Conservation (phyloP, 2,888 invertebrate species). For the Coremacera marginata region DNA sequence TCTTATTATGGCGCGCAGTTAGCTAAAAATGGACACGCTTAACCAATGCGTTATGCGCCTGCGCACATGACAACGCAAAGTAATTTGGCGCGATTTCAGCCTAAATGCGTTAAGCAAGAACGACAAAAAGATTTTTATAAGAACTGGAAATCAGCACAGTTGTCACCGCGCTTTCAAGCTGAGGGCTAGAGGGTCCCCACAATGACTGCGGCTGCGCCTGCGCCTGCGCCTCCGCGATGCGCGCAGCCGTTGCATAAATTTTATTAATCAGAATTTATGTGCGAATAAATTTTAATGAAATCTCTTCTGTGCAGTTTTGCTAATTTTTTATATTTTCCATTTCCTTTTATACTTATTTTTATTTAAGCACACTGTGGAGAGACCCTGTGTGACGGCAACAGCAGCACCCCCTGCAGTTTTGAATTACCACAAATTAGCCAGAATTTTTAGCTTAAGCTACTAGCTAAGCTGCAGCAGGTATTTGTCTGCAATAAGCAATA, state of each 20-base stretch:
- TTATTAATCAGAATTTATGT: constrained; percentile 69
- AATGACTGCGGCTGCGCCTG: not conserved
- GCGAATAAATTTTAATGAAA: constrained; percentile 60
- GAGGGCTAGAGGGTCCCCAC: not conserved
- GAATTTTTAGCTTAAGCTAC: not conserved
- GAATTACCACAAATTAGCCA: constrained; percentile 24
- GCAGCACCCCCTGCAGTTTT: constrained; percentile 7
- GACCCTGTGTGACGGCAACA: not conserved
- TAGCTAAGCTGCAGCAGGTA: not conserved
- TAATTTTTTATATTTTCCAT: not conserved
- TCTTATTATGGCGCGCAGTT: not conserved
- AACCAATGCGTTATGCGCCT: not conserved
- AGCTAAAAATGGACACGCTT: constrained; percentile 3
- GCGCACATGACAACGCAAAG: not conserved
- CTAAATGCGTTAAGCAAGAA: not conserved
- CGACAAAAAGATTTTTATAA: not conserved
- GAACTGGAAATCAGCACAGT: not conserved
- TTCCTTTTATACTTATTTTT: not conserved
- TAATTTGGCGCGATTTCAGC: not conserved
- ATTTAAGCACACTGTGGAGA: not conserved
- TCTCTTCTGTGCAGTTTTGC: not conserved
- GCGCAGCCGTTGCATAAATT: constrained; percentile 58
- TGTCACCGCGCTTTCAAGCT: not conserved
- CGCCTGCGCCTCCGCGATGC: not conserved
- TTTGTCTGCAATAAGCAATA: not conserved